phyloP scores from a whole-genome alignment of 2,113 vertebrate genomes.

The Centropus unirufus region DNA sequence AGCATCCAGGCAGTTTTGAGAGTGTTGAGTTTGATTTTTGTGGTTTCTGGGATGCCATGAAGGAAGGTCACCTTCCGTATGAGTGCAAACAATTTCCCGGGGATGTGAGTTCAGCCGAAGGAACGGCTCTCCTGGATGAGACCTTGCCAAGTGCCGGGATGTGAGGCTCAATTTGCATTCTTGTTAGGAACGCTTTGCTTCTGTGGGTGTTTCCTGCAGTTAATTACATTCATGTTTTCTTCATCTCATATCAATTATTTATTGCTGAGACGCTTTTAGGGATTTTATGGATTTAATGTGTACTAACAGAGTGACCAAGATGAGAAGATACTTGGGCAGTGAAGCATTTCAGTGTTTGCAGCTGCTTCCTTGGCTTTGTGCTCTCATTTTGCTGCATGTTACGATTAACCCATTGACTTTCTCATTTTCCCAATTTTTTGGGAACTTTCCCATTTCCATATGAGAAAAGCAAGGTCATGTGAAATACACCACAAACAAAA shows the following conservation, averaged over 20 bases:
- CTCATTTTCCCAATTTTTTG: neutral
- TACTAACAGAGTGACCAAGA: neutral
- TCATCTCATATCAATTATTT: neutral
- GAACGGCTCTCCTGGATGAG: neutral
- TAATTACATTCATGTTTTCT: neutral
- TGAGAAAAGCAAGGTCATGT: neutral
- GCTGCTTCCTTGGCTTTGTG: neutral
- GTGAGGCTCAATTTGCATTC: neutral
- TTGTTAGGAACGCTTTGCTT: neutral
- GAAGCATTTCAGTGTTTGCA: neutral
- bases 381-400: neutral
- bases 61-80: neutral
- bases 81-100: neutral
- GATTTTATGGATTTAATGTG: neutral
- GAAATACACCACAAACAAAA: neutral
- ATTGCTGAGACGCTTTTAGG: neutral
- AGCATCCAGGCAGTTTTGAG: neutral
- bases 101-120: neutral
- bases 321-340: neutral
- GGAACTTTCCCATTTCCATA: no score
- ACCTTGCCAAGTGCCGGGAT: fast-evolving
- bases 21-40: neutral
- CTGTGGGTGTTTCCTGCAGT: neutral
- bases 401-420: neutral
- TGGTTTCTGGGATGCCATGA: neutral